Base-by-base conservation (phyloP, 2,797 vertebrate genomes). In the Lepus oiostolus region DNA sequence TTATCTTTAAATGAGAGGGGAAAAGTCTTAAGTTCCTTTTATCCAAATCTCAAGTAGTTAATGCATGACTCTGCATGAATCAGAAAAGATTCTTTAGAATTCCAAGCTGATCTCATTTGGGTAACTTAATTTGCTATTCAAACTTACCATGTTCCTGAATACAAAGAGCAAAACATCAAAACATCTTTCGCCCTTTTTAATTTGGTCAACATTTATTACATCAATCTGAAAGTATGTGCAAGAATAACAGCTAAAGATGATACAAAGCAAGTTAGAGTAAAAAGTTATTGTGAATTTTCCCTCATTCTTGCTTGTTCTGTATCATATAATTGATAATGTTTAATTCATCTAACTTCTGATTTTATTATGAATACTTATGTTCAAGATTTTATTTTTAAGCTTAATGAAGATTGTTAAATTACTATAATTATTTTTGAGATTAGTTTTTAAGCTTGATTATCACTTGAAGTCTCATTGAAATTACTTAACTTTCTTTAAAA, bases 11-110 rank as follows among this genome's bases (percentile, higher is more conserved):
- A 97, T 97, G 90, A 97, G 90, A 91, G 88, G 95, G 96, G 93
- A 97, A 75, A 96, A 96, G 96, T 94, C 96, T 95, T 95, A 95
- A 98, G 95, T 96, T 91, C 96, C 93, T 97, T 97, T 93, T 92
- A 98, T 97, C 94, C 90, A 97, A 98, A 94, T 97, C 98, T 98
- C 97, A 98, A 98, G 98, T 98, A 97, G 95, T 97, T 98, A 98
- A 98, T 98, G 95, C 98, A 98, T 98, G 98, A 98, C 97, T 98
- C 85, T 97, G 98, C 97, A 98, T 98, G 96, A 98, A 98, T 98
- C 91, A 97, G 88, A 98, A 95, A 96, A 54, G 89, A 98, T 97
- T 98, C 95, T 96, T 97, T 96, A 95, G 91, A 97, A 98, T 98
- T 97, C 84, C 96, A 95, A 85, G 81, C 96, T 98, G 97, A 98